Percentiles rank a stretch among this genome's conserved stretches.
Conservation (phyloP, 2,797 vertebrate genomes). For the Zalophus californianus region DNA sequence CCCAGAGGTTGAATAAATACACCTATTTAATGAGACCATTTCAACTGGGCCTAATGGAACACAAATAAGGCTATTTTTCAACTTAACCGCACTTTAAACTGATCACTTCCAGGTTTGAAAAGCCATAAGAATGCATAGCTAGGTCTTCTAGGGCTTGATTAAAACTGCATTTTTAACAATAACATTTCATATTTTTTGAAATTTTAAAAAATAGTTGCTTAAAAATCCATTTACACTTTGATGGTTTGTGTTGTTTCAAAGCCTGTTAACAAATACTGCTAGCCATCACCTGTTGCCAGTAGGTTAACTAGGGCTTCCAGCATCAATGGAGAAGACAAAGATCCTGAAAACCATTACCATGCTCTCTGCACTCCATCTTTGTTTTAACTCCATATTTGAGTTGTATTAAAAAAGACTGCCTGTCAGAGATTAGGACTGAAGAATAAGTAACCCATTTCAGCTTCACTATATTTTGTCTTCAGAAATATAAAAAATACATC, state of each 20-base stretch:
- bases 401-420: constrained; percentile 72
- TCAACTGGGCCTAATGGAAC: neutral
- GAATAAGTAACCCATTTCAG: constrained; percentile 70
- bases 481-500: constrained; percentile 81
- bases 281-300: constrained; percentile 44
- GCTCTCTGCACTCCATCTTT: constrained; percentile 48
- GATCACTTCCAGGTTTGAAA: neutral
- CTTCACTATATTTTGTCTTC: constrained; percentile 54
- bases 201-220: constrained; percentile 33
- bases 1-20: neutral
- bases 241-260: constrained; percentile 70
- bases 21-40: neutral
- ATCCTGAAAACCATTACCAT: neutral
- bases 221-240: neutral
- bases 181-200: constrained; percentile 17
- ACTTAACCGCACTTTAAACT: neutral
- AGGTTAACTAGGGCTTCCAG: constrained; percentile 62
- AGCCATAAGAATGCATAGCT: neutral
- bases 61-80: neutral
- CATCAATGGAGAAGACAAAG: constrained; percentile 38
- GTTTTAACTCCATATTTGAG: constrained; percentile 65
- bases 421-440: constrained; percentile 74
- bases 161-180: neutral
- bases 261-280: constrained; percentile 58
- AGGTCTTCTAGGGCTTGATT: neutral